phyloP scores from a whole-genome alignment of 2,888 invertebrate genomes.

The Ophion costatus region DNA sequence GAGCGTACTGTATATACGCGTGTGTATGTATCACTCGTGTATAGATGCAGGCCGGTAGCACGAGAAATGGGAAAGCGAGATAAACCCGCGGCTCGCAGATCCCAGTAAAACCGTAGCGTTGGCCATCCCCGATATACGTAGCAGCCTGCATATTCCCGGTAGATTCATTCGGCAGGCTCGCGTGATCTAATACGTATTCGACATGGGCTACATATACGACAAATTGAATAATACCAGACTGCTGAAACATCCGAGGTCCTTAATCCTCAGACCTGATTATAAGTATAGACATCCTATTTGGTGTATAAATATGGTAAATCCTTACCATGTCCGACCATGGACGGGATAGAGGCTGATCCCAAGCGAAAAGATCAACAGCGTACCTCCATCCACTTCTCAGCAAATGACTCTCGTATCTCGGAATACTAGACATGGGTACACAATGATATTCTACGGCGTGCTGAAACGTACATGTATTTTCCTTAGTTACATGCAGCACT shows the following conservation, averaged over 20 bases:
- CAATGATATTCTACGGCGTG: neutral
- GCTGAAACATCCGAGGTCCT: slow-evolving; percentile 22
- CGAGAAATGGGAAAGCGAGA: slow-evolving; percentile 54
- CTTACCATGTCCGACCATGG: neutral
- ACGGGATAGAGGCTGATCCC: no score
- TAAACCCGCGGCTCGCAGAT: slow-evolving; percentile 48
- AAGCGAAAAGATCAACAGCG: neutral
- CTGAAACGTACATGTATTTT: neutral
- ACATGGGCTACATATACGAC: slow-evolving; percentile 46
- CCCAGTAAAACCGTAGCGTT: slow-evolving; percentile 52
- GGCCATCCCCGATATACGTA: slow-evolving; percentile 28
- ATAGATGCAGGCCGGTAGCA: slow-evolving; percentile 35
- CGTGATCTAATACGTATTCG: slow-evolving; percentile 57
- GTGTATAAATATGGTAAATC: neutral
- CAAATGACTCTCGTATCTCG: neutral
- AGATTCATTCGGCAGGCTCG: slow-evolving; percentile 49
- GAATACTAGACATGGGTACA: neutral
- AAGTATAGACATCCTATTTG: neutral
- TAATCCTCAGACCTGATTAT: neutral
- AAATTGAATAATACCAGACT: slow-evolving; percentile 59
- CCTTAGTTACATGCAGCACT: neutral
- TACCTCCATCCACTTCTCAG: neutral
- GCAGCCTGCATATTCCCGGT: slow-evolving; percentile 48
- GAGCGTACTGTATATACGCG: slow-evolving; percentile 1
- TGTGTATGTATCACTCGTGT: slow-evolving; percentile 7